These are phyloP conservation scores for Drosophila maculinotata DNA, from an alignment of 2,888 invertebrate species.

Conservation along the genomic window DNA sequence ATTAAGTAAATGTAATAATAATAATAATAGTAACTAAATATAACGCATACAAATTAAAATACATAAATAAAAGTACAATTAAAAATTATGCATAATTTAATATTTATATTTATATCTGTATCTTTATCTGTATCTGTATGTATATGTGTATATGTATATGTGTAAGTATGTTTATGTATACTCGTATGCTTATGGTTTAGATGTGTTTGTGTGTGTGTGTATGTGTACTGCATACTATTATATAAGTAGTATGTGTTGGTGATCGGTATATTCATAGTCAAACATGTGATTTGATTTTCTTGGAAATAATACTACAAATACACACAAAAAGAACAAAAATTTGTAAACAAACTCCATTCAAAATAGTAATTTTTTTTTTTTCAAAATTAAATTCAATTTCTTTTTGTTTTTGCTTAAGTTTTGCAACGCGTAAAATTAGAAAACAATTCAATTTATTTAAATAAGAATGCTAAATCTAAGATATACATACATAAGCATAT, in stretches of 20 bases:
- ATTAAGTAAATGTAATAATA: slow-evolving; percentile 81
- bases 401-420: slow-evolving; percentile 54
- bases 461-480: slow-evolving; percentile 62
- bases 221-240: slow-evolving; percentile 14
- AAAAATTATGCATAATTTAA: slow-evolving; percentile 73
- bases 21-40: slow-evolving; percentile 80
- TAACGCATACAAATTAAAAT: slow-evolving; percentile 78
- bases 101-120: slow-evolving; percentile 52
- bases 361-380: slow-evolving; percentile 29
- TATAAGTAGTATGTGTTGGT: slow-evolving; percentile 15
- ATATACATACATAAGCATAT: slow-evolving; percentile 48
- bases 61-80: slow-evolving; percentile 74
- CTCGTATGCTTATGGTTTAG: slow-evolving; percentile 49
- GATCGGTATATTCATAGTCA: slow-evolving; percentile 49
- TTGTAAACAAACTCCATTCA: slow-evolving; percentile 53
- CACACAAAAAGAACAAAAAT: slow-evolving; percentile 64
- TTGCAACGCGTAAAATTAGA: slow-evolving; percentile 76
- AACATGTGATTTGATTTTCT: slow-evolving; percentile 62
- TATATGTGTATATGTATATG: slow-evolving; percentile 41
- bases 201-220: too few relatives aligned
- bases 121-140: slow-evolving; percentile 37
- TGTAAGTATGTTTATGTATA: slow-evolving; percentile 39
- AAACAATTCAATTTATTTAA: slow-evolving; percentile 80
- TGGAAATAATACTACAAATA: slow-evolving; percentile 81
- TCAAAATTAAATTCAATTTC: slow-evolving; percentile 46